Evolutionary conservation across 1,140 invertebrate species (phyloP).

Genomic region (Colletes latitarsis): DNA sequence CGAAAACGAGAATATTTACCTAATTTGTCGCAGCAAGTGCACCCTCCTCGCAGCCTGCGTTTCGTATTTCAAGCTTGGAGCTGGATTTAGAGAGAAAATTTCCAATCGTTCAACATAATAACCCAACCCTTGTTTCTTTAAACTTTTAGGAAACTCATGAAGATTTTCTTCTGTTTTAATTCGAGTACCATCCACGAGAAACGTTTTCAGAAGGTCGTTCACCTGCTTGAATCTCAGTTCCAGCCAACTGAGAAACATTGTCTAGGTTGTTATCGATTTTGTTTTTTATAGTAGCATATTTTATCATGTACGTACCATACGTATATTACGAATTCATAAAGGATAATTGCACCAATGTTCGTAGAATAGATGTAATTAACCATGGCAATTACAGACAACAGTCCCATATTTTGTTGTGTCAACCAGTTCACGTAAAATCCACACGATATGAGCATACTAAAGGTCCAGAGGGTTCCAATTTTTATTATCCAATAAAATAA

Average conservation of each 20-base stretch:
- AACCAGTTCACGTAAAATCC: not conserved
- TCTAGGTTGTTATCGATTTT: not conserved
- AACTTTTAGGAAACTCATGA: no score
- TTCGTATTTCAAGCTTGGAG: not conserved
- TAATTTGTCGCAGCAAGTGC: not conserved
- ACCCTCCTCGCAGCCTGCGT: not conserved
- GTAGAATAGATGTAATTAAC: no score
- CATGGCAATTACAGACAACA: no score
- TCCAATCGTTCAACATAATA: not conserved
- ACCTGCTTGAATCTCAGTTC: conserved; percentile 18
- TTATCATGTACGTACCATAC: conserved; percentile 9
- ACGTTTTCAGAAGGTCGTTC: conserved; percentile 24
- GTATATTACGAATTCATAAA: conserved; percentile 25
- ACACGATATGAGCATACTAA: fast-evolving
- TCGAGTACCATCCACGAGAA: not conserved
- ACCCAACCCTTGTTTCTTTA: not conserved
- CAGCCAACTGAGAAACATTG: conserved; percentile 35
- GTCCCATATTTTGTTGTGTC: no score
- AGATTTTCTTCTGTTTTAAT: not conserved
- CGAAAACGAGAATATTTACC: not conserved
- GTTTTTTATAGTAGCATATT: no score
- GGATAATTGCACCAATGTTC: not conserved
- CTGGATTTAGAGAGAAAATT: not conserved
- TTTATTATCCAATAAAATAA: not conserved
- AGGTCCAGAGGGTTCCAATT: no score